Percentiles rank a stretch among this genome's conserved stretches.
These are phyloP conservation scores for Pogonomyrmex barbatus DNA, from an alignment of 1,140 invertebrate genomes.

Conservation along the genomic window DNA sequence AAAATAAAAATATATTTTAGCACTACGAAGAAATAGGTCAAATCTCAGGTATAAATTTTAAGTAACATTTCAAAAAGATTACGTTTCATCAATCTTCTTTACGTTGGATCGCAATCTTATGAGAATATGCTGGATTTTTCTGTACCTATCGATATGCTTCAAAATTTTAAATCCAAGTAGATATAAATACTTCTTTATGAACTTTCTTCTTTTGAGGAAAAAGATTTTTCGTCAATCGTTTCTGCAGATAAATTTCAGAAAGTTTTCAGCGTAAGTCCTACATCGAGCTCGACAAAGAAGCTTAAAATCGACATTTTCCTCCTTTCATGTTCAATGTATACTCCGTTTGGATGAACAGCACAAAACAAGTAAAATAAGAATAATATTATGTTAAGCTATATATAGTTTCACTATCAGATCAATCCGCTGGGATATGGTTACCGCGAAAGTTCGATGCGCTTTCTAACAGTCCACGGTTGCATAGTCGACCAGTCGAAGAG, in stretches of 20 bases:
- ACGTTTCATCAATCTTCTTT: background rate
- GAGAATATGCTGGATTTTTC: background rate
- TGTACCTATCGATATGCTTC: constrained; percentile 11
- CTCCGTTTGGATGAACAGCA: background rate
- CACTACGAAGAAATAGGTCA: background rate
- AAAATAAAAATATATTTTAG: background rate
- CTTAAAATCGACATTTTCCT: constrained; percentile 23
- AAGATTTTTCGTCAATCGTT: constrained; percentile 27
- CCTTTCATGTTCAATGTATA: constrained; percentile 19
- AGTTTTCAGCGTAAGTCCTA: background rate
- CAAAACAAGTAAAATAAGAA: constrained; percentile 36
- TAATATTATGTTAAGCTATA: constrained; percentile 44
- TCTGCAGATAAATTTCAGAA: constrained; percentile 14
- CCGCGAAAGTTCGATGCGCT: constrained; percentile 53
- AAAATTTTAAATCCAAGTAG: constrained; percentile 21
- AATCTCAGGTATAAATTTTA: background rate
- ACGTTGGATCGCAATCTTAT: constrained; percentile 22
- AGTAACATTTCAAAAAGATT: background rate
- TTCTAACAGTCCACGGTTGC: constrained; percentile 44
- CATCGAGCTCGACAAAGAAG: constrained; percentile 33
- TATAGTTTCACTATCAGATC: constrained; percentile 35
- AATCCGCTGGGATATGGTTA: constrained; percentile 45
- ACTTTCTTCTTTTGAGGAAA: background rate
- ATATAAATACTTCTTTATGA: background rate
- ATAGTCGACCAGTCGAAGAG: constrained; percentile 58